Conservation (phyloP, 2,797 vertebrate species). For the Myioborus melanocephalus region DNA sequence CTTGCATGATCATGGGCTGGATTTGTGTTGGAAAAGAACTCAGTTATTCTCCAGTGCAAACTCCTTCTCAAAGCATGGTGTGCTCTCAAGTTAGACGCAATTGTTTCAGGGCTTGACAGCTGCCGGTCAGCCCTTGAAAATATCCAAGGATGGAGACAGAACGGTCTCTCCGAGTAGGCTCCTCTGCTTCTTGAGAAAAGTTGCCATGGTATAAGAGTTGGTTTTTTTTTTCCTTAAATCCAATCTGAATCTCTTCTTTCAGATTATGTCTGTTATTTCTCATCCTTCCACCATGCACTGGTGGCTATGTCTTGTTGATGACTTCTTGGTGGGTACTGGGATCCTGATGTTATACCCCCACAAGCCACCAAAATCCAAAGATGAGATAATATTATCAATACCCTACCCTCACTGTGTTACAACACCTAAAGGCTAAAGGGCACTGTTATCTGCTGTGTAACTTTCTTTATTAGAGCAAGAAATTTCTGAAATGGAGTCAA, state of each 20-base stretch:
- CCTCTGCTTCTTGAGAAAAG: neutral
- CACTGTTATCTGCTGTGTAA: neutral
- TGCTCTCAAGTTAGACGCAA: neutral
- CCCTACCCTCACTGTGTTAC: neutral
- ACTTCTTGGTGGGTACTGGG: neutral
- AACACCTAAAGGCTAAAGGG: neutral
- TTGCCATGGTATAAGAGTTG: neutral
- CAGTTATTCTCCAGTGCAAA: neutral
- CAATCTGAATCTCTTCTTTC: neutral
- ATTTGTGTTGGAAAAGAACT: neutral
- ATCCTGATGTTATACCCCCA: neutral
- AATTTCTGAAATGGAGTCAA: neutral
- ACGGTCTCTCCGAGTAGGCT: neutral
- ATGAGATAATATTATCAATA: neutral
- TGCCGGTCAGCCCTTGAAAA: neutral
- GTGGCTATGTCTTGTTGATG: neutral
- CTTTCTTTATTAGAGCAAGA: neutral
- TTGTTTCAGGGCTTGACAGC: neutral
- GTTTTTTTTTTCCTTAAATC: neutral
- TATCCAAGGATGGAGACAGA: neutral
- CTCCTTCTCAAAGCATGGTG: neutral
- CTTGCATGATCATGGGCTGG: neutral
- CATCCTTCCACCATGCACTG: neutral
- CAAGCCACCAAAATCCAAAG: neutral
- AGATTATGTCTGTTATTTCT: neutral